phyloP scores from a whole-genome alignment of 2,888 invertebrate genomes.

The Ametastegia equiseti region DNA sequence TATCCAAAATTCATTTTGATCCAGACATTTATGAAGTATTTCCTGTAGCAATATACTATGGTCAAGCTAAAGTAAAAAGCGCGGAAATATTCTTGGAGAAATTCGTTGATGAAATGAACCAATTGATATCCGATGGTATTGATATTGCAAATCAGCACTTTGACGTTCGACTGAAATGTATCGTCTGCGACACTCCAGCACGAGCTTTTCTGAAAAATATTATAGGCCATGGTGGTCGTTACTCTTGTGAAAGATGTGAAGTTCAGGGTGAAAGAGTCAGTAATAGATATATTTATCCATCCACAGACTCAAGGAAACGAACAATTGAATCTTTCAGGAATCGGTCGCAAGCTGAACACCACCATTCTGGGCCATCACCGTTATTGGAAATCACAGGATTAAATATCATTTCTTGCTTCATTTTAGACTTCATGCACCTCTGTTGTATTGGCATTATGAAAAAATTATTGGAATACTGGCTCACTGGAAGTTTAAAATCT shows the following conservation, averaged over 20 bases:
- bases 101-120: not conserved
- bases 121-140: not conserved
- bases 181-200: constrained; percentile 52
- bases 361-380: constrained; percentile 48
- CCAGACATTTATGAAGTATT: constrained; percentile 3
- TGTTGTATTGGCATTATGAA: constrained; percentile 49
- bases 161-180: constrained; percentile 37
- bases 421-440: constrained; percentile 55
- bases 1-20: not conserved
- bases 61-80: not conserved
- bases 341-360: constrained; percentile 44
- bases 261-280: not conserved
- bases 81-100: not conserved
- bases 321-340: not conserved
- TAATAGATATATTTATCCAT: not conserved
- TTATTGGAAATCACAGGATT: constrained; percentile 48
- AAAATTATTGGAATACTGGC: not conserved
- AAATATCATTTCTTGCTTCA: constrained; percentile 52
- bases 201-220: constrained; percentile 49
- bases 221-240: constrained; percentile 43
- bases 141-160: not conserved
- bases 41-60: not conserved
- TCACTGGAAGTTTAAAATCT: not conserved
- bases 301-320: not conserved
- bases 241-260: constrained; percentile 20